A percentile compares a stretch with the other conserved stretches of the same genome.
phyloP scores from a whole-genome alignment of 2,797 vertebrate species.

The Chiloscyllium punctatum region DNA sequence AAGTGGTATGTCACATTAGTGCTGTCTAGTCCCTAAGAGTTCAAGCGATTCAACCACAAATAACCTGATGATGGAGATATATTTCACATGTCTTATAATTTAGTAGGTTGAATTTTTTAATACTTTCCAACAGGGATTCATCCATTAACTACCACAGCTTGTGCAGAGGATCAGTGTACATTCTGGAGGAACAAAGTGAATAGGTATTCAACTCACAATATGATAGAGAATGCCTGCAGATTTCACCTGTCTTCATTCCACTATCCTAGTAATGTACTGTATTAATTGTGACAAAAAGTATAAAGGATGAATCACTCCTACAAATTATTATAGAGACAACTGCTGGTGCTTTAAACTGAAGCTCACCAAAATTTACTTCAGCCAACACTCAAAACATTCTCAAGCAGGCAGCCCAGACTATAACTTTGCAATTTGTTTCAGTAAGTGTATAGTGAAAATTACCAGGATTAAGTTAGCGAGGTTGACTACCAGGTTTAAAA shows the following conservation, averaged over 20 bases:
- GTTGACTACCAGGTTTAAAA: too few relatives aligned
- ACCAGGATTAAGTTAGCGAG: too few relatives aligned
- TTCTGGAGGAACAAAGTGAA: neutral
- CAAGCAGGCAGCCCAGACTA: too few relatives aligned
- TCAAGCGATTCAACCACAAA: neutral
- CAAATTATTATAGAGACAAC: neutral
- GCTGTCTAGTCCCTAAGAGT: neutral
- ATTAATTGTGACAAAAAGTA: neutral
- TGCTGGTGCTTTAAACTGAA: too few relatives aligned
- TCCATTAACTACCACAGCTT: neutral
- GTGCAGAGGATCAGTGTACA: neutral
- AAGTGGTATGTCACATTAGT: neutral
- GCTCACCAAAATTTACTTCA: too few relatives aligned
- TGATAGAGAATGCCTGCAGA: neutral
- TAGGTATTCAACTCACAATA: neutral
- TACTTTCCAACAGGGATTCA: neutral
- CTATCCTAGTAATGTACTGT: neutral
- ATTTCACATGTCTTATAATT: neutral
- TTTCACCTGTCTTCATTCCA: neutral
- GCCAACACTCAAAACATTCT: too few relatives aligned
- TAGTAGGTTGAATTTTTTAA: neutral
- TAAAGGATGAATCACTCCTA: neutral
- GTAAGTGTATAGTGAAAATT: too few relatives aligned
- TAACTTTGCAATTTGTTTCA: too few relatives aligned
- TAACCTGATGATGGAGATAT: too few relatives aligned